Percentiles rank a stretch among this genome's conserved stretches.
Conservation (phyloP, 2,797 vertebrate species). For the Acomys russatus region DNA sequence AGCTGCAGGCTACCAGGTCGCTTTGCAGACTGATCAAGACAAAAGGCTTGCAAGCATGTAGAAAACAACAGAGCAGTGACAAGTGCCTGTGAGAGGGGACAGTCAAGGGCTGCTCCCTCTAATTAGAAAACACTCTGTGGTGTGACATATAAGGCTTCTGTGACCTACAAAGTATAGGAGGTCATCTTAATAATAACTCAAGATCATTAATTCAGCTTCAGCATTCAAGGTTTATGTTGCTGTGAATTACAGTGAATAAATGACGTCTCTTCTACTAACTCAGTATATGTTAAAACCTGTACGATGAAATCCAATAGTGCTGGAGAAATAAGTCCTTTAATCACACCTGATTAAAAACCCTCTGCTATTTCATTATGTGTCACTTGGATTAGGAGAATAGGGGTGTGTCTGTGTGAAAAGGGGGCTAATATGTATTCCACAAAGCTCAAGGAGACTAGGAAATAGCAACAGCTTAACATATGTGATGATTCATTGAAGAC, state of each 20-base stretch:
- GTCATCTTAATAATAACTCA: slow-evolving; percentile 61
- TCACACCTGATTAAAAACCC: neutral
- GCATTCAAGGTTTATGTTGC: neutral
- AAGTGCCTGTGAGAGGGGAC: neutral
- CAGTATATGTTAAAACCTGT: neutral
- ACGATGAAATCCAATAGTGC: neutral
- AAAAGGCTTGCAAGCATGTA: neutral
- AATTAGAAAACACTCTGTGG: neutral
- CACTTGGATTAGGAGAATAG: neutral
- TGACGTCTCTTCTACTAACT: neutral
- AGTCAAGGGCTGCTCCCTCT: neutral
- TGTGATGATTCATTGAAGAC: neutral
- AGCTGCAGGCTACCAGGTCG: neutral
- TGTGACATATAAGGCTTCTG: neutral
- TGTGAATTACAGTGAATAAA: neutral
- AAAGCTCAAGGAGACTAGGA: slow-evolving; percentile 3
- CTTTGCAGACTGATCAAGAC: neutral
- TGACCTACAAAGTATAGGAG: neutral
- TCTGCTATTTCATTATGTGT: neutral
- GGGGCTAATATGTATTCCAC: neutral
- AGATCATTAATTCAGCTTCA: slow-evolving; percentile 34
- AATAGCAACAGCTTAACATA: slow-evolving; percentile 32
- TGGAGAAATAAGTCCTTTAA: neutral
- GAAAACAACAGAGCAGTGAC: neutral
- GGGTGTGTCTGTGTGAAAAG: neutral